Percentiles rank a stretch among this genome's conserved stretches.
Conservation (phyloP, 1,140 invertebrate genomes). For the Euura saliciscinereae region DNA sequence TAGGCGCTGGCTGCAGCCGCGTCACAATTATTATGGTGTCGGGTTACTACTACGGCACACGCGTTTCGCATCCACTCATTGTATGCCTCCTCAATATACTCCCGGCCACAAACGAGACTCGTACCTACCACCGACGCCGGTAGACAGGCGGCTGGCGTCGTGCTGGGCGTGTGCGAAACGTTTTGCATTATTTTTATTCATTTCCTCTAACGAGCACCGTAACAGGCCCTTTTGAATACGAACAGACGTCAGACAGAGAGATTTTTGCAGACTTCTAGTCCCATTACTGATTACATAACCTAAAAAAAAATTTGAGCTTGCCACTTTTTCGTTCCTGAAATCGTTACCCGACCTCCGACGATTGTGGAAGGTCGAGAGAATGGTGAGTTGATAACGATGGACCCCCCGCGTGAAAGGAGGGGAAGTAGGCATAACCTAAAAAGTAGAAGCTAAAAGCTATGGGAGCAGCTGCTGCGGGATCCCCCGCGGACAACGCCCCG, state of each 20-base stretch:
- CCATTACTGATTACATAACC: too few species aligned
- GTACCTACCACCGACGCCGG: not conserved
- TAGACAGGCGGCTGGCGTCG: not conserved
- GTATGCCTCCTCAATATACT: not conserved
- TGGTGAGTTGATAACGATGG: not conserved
- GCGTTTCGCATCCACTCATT: not conserved
- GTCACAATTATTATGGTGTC: not conserved
- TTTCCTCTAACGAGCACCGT: slow-evolving; percentile 1
- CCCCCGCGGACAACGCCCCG: not conserved
- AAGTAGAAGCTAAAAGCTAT: not conserved
- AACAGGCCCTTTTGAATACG: not conserved
- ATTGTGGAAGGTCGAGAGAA: too few species aligned
- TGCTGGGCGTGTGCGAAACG: slow-evolving; percentile 1
- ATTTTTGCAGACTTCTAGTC: too few species aligned
- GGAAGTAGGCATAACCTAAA: not conserved
- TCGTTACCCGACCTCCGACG: too few species aligned
- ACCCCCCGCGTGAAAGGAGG: not conserved
- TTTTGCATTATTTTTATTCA: not conserved
- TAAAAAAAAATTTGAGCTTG: too few species aligned
- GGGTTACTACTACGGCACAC: not conserved
- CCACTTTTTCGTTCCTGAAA: too few species aligned
- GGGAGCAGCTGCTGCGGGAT: not conserved
- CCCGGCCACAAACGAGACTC: not conserved
- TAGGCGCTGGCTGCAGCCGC: too few species aligned
- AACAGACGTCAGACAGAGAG: not conserved